phyloP scores from a whole-genome alignment of 2,888 invertebrate genomes.

The Gryllus longicercus region DNA sequence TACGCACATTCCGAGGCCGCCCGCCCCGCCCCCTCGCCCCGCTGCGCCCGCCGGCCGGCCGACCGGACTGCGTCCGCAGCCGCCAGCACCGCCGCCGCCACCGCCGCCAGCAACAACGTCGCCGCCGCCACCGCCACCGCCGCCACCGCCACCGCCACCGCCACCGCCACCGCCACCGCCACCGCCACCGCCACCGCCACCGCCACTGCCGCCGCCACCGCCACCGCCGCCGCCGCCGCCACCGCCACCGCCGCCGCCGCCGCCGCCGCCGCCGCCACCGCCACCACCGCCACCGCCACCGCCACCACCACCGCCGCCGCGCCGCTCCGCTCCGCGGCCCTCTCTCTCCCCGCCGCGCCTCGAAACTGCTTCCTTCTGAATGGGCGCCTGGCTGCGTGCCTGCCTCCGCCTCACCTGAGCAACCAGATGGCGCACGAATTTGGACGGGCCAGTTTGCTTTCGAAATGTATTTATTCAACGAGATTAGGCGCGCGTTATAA shows the following conservation, averaged over 20 bases:
- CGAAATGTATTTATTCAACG: slow-evolving; percentile 8
- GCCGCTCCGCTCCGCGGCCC: not conserved
- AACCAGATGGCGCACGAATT: slow-evolving; percentile 17
- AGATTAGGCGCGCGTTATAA: not conserved
- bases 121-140: not conserved
- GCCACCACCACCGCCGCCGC: not conserved
- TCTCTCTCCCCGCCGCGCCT: not conserved
- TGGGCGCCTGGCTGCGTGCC: not conserved
- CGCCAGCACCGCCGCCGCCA: slow-evolving; percentile 18
- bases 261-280: not conserved
- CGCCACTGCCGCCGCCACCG: not conserved
- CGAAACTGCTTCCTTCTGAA: not conserved
- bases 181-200: not conserved
- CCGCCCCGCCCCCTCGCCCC: not conserved
- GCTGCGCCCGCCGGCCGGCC: not conserved
- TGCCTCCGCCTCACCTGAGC: not conserved
- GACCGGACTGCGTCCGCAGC: not conserved
- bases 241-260: not conserved
- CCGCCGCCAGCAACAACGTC: not conserved
- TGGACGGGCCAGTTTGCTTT: slow-evolving; percentile 5
- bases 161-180: not conserved
- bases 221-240: not conserved
- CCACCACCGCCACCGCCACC: not conserved
- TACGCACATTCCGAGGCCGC: not conserved
- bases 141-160: not conserved